Evolutionary conservation across 2,113 vertebrate genomes (phyloP).

Genomic region (Fulica atra): DNA sequence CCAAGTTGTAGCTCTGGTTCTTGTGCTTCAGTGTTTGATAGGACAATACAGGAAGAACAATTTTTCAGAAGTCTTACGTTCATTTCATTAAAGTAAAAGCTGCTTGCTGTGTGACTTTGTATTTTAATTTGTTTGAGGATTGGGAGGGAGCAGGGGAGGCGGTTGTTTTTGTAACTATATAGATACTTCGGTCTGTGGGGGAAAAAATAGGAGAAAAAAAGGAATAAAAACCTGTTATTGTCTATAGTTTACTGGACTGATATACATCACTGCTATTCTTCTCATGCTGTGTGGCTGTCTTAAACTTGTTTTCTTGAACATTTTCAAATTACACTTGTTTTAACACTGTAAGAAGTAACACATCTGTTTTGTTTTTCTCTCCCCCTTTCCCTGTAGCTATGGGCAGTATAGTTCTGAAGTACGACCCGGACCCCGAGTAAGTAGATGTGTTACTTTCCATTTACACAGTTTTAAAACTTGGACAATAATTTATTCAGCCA

Average conservation of each 20-base stretch:
- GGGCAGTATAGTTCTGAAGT: slow-evolving; percentile 95
- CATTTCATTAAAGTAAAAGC: neutral
- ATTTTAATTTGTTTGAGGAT: neutral
- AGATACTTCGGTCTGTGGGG: neutral
- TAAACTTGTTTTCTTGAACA: neutral
- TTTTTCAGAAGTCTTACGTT: neutral
- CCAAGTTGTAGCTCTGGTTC: neutral
- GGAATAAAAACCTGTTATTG: neutral
- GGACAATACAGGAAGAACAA: neutral
- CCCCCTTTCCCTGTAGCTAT: slow-evolving; percentile 75
- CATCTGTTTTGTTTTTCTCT: neutral
- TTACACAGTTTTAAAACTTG: neutral
- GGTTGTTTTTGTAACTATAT: neutral
- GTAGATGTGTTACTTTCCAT: slow-evolving; percentile 18
- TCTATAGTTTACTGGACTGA: neutral
- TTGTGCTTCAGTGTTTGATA: neutral
- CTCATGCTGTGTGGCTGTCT: neutral
- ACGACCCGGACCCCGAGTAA: slow-evolving; percentile 89
- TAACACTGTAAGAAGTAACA: neutral
- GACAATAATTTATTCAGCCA: neutral
- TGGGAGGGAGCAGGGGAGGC: neutral
- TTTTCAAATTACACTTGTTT: neutral
- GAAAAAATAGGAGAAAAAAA: neutral
- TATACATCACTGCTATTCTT: neutral
- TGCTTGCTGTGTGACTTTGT: neutral